Evolutionary conservation across 2,888 invertebrate genomes (phyloP).

Genomic region (Rhagonycha fulva): DNA sequence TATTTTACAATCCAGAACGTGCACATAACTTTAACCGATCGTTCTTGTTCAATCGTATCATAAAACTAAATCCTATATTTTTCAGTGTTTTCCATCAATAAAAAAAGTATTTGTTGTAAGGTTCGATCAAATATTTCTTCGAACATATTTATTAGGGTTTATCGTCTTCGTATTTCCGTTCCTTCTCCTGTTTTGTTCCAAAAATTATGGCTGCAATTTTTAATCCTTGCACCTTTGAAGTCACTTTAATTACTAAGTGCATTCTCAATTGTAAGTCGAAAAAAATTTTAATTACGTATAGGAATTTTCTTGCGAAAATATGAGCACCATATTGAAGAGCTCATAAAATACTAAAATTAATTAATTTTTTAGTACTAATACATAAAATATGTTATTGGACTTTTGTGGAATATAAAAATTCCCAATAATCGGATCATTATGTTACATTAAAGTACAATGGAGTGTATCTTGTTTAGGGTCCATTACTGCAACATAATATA

Average conservation of each 20-base stretch:
- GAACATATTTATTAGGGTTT: no score
- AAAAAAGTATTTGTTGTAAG: no score
- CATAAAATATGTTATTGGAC: neutral
- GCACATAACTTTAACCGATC: no score
- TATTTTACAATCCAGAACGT: no score
- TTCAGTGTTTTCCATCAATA: no score
- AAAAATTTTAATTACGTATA: neutral
- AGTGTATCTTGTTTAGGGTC: neutral
- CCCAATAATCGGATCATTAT: neutral
- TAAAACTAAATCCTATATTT: no score
- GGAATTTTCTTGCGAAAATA: neutral
- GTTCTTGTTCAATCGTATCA: no score
- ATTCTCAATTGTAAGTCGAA: neutral
- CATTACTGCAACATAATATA: neutral
- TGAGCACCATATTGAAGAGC: neutral
- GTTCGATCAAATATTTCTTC: no score
- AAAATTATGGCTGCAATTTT: no score
- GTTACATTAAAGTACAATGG: neutral
- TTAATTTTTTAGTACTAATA: neutral
- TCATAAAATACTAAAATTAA: neutral
- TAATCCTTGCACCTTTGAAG: no score
- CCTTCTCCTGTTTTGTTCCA: no score
- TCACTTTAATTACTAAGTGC: neutral
- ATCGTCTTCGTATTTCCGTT: no score
- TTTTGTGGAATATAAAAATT: neutral